Percentiles rank a stretch among this genome's conserved stretches.
Conservation (phyloP, 2,888 invertebrate genomes). For the Amphipyra berbera region DNA sequence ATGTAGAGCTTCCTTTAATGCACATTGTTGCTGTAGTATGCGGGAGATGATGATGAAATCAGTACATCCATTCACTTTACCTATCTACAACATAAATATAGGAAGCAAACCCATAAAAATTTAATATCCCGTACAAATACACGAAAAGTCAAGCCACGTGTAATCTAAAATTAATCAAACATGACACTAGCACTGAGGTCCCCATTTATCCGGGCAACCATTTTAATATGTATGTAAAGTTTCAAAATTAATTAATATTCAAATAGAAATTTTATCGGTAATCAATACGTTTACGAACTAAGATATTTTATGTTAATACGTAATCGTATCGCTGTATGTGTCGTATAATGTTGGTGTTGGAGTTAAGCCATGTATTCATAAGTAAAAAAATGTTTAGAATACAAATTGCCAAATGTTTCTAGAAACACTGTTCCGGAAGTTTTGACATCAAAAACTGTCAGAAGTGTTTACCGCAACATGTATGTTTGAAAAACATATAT, state of each 20-base stretch:
- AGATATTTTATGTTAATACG: conserved; percentile 41
- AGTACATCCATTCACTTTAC: background rate
- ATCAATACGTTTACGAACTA: conserved; percentile 49
- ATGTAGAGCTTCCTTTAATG: too few relatives aligned
- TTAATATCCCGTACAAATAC: conserved; percentile 25
- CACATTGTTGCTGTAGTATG: too few relatives aligned
- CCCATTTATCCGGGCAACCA: conserved; percentile 45
- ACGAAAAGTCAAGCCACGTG: conserved; percentile 34
- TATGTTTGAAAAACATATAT: too few relatives aligned
- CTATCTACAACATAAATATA: conserved; percentile 19
- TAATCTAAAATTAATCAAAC: conserved; percentile 57
- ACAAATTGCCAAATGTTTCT: too few relatives aligned
- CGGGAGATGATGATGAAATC: too few relatives aligned
- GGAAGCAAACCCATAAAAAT: conserved; percentile 11
- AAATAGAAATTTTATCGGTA: conserved; percentile 59
- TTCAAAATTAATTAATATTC: conserved; percentile 64
- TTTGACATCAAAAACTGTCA: too few relatives aligned
- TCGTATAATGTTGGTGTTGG: conserved; percentile 1
- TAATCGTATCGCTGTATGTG: conserved; percentile 26
- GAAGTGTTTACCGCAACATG: too few relatives aligned
- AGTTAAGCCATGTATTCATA: too few relatives aligned
- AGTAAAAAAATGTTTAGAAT: too few relatives aligned
- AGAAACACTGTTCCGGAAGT: too few relatives aligned
- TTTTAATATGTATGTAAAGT: conserved; percentile 59
- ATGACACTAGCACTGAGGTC: conserved; percentile 39